Conservation (phyloP, 1,140 invertebrate genomes). For the Cephus cinctus region DNA sequence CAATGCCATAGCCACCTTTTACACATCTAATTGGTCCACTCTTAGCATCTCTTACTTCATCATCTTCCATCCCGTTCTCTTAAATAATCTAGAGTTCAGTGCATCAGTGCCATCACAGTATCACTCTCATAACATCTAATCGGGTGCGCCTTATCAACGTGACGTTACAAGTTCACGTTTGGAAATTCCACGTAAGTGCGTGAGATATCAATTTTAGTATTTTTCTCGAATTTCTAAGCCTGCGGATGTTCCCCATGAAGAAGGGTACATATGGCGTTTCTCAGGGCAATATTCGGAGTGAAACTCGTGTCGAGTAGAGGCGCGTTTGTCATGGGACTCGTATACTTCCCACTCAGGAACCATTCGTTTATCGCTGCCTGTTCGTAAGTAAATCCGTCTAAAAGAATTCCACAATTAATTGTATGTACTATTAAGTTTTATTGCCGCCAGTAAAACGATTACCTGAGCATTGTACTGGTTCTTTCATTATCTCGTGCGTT, state of each 20-base stretch:
- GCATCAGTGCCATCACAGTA: too few relatives aligned
- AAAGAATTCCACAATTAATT: constrained; percentile 13
- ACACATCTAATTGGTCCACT: too few relatives aligned
- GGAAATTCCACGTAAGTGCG: too few relatives aligned
- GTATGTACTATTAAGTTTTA: not conserved
- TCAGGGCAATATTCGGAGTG: constrained; percentile 58
- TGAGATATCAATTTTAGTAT: too few relatives aligned
- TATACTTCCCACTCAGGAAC: constrained; percentile 70
- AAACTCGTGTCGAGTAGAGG: constrained; percentile 59
- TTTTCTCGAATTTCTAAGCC: too few relatives aligned
- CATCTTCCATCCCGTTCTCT: too few relatives aligned
- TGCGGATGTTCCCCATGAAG: constrained; percentile 35
- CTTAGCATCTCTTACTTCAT: too few relatives aligned
- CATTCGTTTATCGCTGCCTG: constrained; percentile 72
- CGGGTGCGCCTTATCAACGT: too few relatives aligned
- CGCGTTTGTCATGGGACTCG: constrained; percentile 78
- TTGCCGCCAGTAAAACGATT: constrained; percentile 13
- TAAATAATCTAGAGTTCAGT: too few relatives aligned
- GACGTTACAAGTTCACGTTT: too few relatives aligned
- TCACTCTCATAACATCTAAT: too few relatives aligned
- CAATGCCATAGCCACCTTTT: too few relatives aligned
- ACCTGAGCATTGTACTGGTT: constrained; percentile 74
- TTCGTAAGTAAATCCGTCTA: constrained; percentile 80
- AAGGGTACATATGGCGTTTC: constrained; percentile 40
- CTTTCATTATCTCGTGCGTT: constrained; percentile 76